Conservation (phyloP, 2,113 vertebrate species). For the Oryzias celebensis region DNA sequence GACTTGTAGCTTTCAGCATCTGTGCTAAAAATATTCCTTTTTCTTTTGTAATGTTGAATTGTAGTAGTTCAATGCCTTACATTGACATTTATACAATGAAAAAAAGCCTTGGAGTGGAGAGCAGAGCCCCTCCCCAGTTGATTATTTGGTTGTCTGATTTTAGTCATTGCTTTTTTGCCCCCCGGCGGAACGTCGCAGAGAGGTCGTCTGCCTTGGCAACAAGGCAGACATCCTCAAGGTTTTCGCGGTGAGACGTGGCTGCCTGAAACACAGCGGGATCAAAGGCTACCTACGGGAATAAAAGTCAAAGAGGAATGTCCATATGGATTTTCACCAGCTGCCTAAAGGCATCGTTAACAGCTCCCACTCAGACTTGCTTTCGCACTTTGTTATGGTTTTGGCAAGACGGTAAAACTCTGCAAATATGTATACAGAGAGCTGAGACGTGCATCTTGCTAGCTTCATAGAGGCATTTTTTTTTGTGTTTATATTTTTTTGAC, state of each 20-base stretch:
- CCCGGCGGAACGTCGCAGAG: not conserved
- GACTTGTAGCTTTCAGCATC: too few relatives aligned
- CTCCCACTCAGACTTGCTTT: conserved; percentile 34
- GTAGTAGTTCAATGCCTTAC: too few relatives aligned
- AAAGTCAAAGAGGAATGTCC: conserved; percentile 33
- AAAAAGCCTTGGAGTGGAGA: too few relatives aligned
- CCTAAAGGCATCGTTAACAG: conserved; percentile 49
- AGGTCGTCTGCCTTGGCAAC: not conserved
- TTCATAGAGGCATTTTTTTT: conserved; percentile 13
- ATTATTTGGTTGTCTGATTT: too few relatives aligned
- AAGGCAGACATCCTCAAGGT: not conserved
- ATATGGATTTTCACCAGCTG: conserved; percentile 58
- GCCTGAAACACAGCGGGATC: conserved; percentile 35
- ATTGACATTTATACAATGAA: too few relatives aligned
- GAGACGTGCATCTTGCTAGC: conserved; percentile 25
- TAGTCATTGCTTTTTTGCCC: too few relatives aligned
- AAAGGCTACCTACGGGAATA: conserved; percentile 21
- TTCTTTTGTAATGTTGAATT: too few relatives aligned
- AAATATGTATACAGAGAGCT: conserved; percentile 33
- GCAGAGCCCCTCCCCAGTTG: too few relatives aligned
- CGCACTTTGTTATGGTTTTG: conserved; percentile 37
- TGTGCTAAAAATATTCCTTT: too few relatives aligned
- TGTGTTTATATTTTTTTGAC: conserved; percentile 27
- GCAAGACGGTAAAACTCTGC: conserved; percentile 37
- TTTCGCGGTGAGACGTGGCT: not conserved